Evolutionary conservation across 2,113 vertebrate genomes (phyloP).

Genomic region (Axis porcinus): DNA sequence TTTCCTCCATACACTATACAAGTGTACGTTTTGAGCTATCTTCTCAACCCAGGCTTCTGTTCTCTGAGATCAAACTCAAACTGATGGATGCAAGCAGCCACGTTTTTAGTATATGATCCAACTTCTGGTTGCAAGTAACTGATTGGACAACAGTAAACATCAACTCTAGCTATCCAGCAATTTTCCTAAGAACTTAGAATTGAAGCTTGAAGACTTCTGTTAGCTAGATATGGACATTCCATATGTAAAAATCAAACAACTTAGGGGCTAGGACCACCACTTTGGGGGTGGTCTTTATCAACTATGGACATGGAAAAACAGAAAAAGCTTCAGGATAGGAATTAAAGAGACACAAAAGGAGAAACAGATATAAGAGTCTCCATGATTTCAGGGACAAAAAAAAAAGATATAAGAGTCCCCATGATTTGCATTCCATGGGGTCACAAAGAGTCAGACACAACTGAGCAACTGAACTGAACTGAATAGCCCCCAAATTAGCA

Average conservation of each 20-base stretch:
- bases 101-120: background rate
- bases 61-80: background rate
- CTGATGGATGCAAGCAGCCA: background rate
- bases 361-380: background rate
- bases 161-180: background rate
- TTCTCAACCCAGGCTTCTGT: background rate
- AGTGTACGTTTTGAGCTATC: background rate
- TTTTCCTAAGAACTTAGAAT: background rate
- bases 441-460: background rate
- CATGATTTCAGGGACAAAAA: background rate
- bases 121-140: background rate
- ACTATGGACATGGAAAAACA: background rate
- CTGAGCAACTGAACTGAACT: background rate
- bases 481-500: background rate
- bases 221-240: background rate
- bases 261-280: background rate
- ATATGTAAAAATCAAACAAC: background rate
- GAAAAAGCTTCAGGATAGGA: background rate
- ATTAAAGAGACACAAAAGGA: background rate
- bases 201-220: background rate
- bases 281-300: background rate
- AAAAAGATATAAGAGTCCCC: too few species aligned
- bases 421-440: background rate
- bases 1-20: background rate
- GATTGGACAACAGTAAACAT: background rate